Base-by-base conservation (phyloP, 2,113 vertebrate genomes). In the Microcebus griseorufus region DNA sequence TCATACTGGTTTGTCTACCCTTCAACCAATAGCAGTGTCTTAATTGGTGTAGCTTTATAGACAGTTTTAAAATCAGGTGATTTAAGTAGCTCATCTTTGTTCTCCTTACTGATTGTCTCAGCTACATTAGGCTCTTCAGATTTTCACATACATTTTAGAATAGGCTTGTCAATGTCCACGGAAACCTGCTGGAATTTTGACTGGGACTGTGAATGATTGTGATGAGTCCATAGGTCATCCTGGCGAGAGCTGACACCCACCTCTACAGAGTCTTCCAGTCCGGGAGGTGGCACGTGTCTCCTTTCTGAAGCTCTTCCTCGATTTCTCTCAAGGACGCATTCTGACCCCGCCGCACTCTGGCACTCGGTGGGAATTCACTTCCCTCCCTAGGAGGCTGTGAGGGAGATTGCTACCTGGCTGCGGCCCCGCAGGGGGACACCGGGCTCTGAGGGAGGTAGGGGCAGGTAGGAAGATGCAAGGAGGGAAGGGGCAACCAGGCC, bases 81-180 rank as follows among this genome's bases (percentile, higher is more conserved):
- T 51, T 75, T 55, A 78, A 91, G 62, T 45, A 17, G 2, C 65
- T 32, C 12, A 1, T 82, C 72, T 93, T 85, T 76, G 32, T 25
- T 85, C 22, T 70, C 76, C 78, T 80, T 72, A 29, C 8, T 72
- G n/a, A 89, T 48, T 45, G 16, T 73, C 62, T 93, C 25, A 58
- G 76, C 70, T 82, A 11, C 62, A 86, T 82, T 48, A 83, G 67
- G 64, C 82, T 55, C 64, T 87, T 90, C 51, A 37, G 48, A 37
- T 83, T 92, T 75, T 80, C 76, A 39, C 53, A n/a, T 18, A 55
- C 6, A 17, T 83, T 94, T 95, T 55, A 55, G 73, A 89, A 69
- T 55, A 83, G 75, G 1, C 11, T 65, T 62, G 29, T 82, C 45
- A 29, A 17, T 85, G 76, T 81, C 45, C 14, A 58, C 42, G 32